Conservation (phyloP, 2,113 vertebrate species). For the Rhombomys opimus region DNA sequence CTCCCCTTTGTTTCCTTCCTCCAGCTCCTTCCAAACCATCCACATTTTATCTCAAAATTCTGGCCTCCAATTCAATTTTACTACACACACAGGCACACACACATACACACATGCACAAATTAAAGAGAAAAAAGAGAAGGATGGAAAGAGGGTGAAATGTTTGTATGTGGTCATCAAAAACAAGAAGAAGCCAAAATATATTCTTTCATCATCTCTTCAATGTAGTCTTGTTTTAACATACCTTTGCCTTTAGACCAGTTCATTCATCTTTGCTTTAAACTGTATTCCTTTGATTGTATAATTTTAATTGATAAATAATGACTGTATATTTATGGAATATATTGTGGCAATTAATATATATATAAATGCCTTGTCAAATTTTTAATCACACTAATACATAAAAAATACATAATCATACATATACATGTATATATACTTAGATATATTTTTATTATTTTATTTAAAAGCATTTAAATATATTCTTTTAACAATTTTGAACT, state of each 20-base stretch:
- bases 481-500: background rate
- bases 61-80: too few species aligned
- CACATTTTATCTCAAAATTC: background rate
- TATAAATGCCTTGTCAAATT: background rate
- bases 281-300: background rate
- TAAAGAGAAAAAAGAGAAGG: background rate
- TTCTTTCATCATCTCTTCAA: background rate
- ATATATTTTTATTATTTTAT: background rate
- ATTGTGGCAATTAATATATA: too few species aligned
- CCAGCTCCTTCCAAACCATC: background rate
- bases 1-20: background rate
- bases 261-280: background rate
- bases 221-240: background rate
- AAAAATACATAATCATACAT: background rate
- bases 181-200: background rate
- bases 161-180: background rate
- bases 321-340: background rate
- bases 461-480: background rate
- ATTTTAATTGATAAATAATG: background rate
- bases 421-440: background rate
- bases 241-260: background rate
- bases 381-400: background rate
- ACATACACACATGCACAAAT: background rate
- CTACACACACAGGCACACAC: background rate
- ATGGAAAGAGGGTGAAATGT: background rate